Conservation (phyloP, 2,888 invertebrate species). For the Argyra leucocephala region DNA sequence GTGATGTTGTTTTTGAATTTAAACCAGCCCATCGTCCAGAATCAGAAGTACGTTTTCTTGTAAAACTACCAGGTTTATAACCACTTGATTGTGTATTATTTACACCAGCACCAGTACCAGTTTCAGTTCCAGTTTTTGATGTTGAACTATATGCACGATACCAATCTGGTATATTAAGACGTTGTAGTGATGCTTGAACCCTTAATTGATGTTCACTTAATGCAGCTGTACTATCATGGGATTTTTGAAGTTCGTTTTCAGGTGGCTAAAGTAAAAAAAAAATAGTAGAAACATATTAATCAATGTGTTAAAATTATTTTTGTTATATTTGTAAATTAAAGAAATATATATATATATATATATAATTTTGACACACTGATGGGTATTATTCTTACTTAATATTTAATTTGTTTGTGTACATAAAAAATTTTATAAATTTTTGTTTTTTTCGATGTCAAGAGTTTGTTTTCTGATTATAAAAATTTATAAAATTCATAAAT, state of each 20-base stretch:
- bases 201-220: slow-evolving; percentile 90
- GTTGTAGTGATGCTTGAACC: slow-evolving; percentile 85
- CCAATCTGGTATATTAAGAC: slow-evolving; percentile 93
- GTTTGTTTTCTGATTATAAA: too few relatives aligned
- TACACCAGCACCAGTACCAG: slow-evolving; percentile 22
- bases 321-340: too few relatives aligned
- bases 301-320: too few relatives aligned
- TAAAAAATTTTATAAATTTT: too few relatives aligned
- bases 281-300: too few relatives aligned
- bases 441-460: too few relatives aligned
- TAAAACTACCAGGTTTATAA: slow-evolving; percentile 64
- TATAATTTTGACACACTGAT: too few relatives aligned
- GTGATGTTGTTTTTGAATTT: slow-evolving; percentile 77
- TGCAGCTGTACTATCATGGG: slow-evolving; percentile 50
- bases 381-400: too few relatives aligned
- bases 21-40: slow-evolving; percentile 54
- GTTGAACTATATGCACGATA: slow-evolving; percentile 51
- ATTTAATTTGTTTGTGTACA: too few relatives aligned
- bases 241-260: slow-evolving; percentile 85
- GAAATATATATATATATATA: too few relatives aligned
- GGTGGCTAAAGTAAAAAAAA: slow-evolving; percentile 58
- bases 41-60: slow-evolving; percentile 69
- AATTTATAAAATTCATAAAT: too few relatives aligned
- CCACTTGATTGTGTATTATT: slow-evolving; percentile 18
- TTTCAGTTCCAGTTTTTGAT: slow-evolving; percentile 24